A percentile compares a stretch with the other conserved stretches of the same genome.
These are phyloP conservation scores for Lasioglossum marginatum DNA, from an alignment of 2,888 invertebrate species.

Conservation along the genomic window DNA sequence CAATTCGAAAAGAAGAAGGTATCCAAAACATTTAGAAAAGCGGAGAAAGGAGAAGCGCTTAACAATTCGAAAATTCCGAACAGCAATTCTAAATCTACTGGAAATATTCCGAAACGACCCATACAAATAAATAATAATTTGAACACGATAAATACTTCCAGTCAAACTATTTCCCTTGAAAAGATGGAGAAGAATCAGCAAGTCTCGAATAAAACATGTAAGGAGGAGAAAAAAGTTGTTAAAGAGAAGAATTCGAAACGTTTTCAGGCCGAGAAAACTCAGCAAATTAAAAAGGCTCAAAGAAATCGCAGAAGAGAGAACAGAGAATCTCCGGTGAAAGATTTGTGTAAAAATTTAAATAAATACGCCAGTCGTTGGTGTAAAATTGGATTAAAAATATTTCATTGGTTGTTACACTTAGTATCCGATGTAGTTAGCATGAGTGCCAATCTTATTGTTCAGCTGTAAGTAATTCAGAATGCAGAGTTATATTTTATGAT, in stretches of 20 bases:
- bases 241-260: conserved; percentile 84
- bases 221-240: conserved; percentile 85
- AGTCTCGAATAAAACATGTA: conserved; percentile 86
- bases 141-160: conserved; percentile 77
- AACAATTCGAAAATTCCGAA: conserved; percentile 84
- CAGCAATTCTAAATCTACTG: conserved; percentile 75
- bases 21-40: conserved; percentile 73
- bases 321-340: conserved; percentile 80
- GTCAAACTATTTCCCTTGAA: conserved; percentile 77
- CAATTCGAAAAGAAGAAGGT: conserved; percentile 81
- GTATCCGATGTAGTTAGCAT: conserved; percentile 92
- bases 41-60: conserved; percentile 82
- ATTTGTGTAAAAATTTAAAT: conserved; percentile 82
- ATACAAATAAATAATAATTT: conserved; percentile 80
- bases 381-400: conserved; percentile 86
- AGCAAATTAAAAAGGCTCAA: conserved; percentile 85
- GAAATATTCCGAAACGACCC: conserved; percentile 77
- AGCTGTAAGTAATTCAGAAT: conserved; percentile 87
- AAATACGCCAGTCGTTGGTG: conserved; percentile 86
- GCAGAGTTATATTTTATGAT: conserved; percentile 24
- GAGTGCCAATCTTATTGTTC: conserved; percentile 90
- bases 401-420: conserved; percentile 92
- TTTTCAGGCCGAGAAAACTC: conserved; percentile 84
- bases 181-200: conserved; percentile 81
- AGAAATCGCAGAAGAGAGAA: conserved; percentile 85